phyloP scores from a whole-genome alignment of 2,888 invertebrate species.

The Chloroclysta siterata region DNA sequence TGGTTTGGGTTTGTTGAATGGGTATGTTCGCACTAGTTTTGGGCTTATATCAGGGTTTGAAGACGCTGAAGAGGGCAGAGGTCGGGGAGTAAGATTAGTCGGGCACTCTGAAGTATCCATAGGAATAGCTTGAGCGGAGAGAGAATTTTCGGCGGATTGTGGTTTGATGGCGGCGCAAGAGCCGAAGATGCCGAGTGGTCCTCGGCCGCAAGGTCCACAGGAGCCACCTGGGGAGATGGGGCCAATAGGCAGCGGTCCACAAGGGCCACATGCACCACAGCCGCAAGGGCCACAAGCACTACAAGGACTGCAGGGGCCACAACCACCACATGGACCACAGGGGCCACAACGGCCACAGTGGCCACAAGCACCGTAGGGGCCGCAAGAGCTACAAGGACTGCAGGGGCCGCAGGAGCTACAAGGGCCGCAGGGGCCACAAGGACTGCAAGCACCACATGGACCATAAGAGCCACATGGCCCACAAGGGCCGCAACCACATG shows the following conservation, averaged over 20 bases:
- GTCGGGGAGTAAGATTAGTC: constrained; percentile 1
- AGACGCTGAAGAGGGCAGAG: constrained; percentile 1
- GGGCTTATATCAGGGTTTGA: constrained; percentile 25
- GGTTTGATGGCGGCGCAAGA: constrained; percentile 11
- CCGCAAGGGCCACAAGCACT: constrained; percentile 34
- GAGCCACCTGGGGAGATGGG: constrained; percentile 17
- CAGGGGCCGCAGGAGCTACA: constrained; percentile 46
- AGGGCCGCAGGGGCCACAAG: constrained; percentile 47
- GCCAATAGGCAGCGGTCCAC: constrained; percentile 9
- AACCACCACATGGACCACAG: constrained; percentile 30
- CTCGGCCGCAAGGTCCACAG: constrained; percentile 19
- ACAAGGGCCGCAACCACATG: constrained; percentile 48
- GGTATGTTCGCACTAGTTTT: constrained; percentile 28
- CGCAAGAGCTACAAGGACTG: constrained; percentile 40
- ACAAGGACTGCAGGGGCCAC: constrained; percentile 30
- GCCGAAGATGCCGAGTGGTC: constrained; percentile 8
- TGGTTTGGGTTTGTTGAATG: constrained; percentile 25
- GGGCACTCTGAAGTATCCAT: background rate
- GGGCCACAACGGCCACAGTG: constrained; percentile 33
- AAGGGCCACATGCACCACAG: constrained; percentile 1
- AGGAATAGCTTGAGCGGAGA: background rate
- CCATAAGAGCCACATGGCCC: constrained; percentile 60
- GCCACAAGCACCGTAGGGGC: constrained; percentile 34
- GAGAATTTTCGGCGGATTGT: background rate
- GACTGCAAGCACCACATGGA: constrained; percentile 48